phyloP scores from a whole-genome alignment of 2,888 invertebrate genomes.

The Pseudoips prasinana region DNA sequence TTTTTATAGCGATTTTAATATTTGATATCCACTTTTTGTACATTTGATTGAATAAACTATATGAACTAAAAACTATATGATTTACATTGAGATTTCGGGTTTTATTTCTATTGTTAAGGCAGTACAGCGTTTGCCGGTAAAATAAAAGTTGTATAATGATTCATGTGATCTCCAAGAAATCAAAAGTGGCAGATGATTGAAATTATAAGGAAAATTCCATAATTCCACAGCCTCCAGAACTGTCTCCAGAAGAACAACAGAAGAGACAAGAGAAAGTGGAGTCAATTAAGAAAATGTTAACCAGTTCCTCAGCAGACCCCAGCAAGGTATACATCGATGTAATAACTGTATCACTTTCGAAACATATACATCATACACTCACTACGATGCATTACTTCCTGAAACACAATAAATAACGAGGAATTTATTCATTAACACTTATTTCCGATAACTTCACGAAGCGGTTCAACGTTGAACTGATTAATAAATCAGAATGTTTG shows the following conservation, averaged over 20 bases:
- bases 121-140: too few species aligned
- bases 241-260: conserved; percentile 92
- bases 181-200: too few species aligned
- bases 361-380: neutral
- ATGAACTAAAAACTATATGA: too few species aligned
- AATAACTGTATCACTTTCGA: conserved; percentile 14
- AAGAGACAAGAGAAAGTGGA: conserved; percentile 93
- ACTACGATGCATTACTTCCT: conserved; percentile 24
- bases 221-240: conserved; percentile 85
- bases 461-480: conserved; percentile 8
- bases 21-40: too few species aligned
- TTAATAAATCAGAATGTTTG: conserved; percentile 1
- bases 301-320: conserved; percentile 83
- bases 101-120: too few species aligned
- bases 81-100: too few species aligned
- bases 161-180: too few species aligned
- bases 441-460: conserved; percentile 19
- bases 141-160: too few species aligned
- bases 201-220: too few species aligned
- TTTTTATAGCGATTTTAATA: too few species aligned
- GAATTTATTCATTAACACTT: conserved; percentile 20
- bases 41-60: too few species aligned
- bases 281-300: conserved; percentile 94
- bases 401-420: conserved; percentile 14
- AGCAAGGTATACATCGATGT: conserved; percentile 57